phyloP scores from a whole-genome alignment of 2,113 vertebrate genomes.

The Delphinapterus leucas region DNA sequence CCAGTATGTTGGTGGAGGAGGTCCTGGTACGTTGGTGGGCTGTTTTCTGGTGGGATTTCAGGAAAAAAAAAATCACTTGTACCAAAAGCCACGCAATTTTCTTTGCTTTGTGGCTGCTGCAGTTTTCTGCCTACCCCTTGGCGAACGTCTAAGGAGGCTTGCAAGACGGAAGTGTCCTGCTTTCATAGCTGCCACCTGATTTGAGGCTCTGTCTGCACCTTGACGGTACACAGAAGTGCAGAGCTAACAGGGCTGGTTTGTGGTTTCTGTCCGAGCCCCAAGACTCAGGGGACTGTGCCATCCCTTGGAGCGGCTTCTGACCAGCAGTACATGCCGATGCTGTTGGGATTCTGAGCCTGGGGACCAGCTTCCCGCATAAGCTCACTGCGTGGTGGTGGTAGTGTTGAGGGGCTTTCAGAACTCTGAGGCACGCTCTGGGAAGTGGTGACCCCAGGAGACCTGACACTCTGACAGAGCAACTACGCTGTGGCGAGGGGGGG shows the following conservation, averaged over 20 bases:
- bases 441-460: background rate
- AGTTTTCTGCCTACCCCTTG: background rate
- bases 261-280: background rate
- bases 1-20: background rate
- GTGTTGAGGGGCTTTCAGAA: background rate
- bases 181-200: background rate
- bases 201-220: background rate
- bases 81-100: background rate
- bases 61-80: background rate
- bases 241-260: background rate
- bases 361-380: accelerated
- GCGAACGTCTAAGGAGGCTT: background rate
- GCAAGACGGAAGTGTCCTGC: background rate
- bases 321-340: background rate
- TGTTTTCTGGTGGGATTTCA: background rate
- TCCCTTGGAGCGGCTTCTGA: background rate
- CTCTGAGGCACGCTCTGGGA: accelerated
- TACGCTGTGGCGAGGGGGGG: accelerated
- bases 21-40: background rate
- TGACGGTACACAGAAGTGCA: accelerated
- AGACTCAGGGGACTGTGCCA: background rate
- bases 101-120: background rate
- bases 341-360: background rate
- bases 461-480: background rate
- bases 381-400: background rate